Conservation (phyloP, 1,140 invertebrate species). For the Trinorchestia longiramus region DNA sequence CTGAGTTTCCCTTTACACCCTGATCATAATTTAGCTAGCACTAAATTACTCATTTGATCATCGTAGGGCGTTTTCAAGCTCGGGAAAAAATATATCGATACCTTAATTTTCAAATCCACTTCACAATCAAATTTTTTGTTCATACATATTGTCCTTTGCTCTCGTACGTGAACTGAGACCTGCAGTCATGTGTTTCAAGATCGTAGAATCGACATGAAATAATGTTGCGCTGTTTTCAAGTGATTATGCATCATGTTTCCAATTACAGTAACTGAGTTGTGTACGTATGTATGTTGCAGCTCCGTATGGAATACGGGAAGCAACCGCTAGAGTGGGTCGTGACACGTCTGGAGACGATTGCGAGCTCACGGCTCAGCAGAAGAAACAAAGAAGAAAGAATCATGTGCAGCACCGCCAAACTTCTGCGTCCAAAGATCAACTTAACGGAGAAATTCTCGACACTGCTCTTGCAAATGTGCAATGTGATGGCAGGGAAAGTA, state of each 20-base stretch:
- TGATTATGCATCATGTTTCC: background rate
- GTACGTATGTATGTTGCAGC: slow-evolving; percentile 73
- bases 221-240: background rate
- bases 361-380: slow-evolving; percentile 21
- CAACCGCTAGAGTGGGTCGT: slow-evolving; percentile 84
- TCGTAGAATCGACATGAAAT: background rate
- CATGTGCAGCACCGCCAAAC: slow-evolving; percentile 74
- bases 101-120: no score
- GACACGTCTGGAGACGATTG: background rate
- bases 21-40: no score
- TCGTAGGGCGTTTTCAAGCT: no score
- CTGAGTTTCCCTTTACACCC: no score
- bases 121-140: background rate
- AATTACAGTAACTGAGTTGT: background rate
- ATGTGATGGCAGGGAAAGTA: background rate
- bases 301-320: slow-evolving; percentile 94
- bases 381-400: slow-evolving; percentile 23
- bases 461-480: background rate
- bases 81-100: no score
- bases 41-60: no score
- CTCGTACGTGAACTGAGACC: background rate
- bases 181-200: background rate
- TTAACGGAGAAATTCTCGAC: background rate
- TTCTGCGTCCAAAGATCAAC: slow-evolving; percentile 66
- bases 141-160: background rate